Base-by-base conservation (phyloP, 1,140 invertebrate species). In the Bombus confusus region DNA sequence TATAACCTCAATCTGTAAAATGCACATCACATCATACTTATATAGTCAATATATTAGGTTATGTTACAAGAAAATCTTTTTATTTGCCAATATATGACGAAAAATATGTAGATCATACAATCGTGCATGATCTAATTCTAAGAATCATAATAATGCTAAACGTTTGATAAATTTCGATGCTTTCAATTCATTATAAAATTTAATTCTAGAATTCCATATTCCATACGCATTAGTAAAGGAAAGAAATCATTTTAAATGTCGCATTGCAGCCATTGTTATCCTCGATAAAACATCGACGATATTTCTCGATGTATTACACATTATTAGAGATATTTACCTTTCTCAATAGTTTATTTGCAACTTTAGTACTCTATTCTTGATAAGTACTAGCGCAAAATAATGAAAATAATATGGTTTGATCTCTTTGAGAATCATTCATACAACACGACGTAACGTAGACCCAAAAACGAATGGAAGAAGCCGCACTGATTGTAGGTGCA, bases 181-280 rank as follows among this genome's bases (percentile, higher is more conserved):
- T 22, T 43, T 74, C 13, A 25, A 13, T 28, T 52, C 34, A 9
- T 22, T n/a, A 22, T 9, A 72, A 41, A 47, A 22, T 41, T 34
- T 28, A 3, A 66, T 3, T 62, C 10, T n/a, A n/a, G 4, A 5
- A 34, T 72, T 52, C 73, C 15, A 39, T 25, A 4, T 25, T 52
- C 52, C n/a, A 57, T 12, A n/a, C 4, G 28, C 47, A 12, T 47
- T 3, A 62, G 28, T 31, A 12, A 18, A 47, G 10, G 34, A 39
- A n/a, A 43, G 68, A 77, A 64, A 85, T 52, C 18, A 57, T 80
- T 68, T 74, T 68, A 37, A 78, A 79, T 71, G 86, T 90, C 86
- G 59, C 62, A 57, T 83, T 90, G 89, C 89, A 90, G 89, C 89
- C 89, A 90, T 90, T 90, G 66, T 83, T 82, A 80, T 87, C 41